Evolutionary conservation across 1,140 invertebrate genomes (phyloP).

Genomic region (Eubasilissa regina): DNA sequence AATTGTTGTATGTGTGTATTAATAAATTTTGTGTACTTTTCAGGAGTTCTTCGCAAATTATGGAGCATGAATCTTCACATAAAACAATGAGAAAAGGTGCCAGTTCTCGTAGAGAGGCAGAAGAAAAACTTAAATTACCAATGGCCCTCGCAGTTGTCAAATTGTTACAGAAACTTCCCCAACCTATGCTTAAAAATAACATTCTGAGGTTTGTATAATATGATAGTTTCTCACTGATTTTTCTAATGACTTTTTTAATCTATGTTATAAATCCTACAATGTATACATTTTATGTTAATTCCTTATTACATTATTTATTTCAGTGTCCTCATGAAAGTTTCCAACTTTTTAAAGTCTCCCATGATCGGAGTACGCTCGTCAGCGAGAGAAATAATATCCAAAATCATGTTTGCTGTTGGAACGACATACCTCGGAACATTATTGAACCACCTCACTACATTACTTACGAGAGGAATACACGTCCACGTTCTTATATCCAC

Average conservation of each 20-base stretch:
- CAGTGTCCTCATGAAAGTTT: slow-evolving; percentile 91
- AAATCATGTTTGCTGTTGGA: slow-evolving; percentile 90
- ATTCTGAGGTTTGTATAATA: slow-evolving; percentile 78
- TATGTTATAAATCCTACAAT: not conserved
- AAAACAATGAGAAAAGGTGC: slow-evolving; percentile 83
- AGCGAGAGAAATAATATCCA: slow-evolving; percentile 90
- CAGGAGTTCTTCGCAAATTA: slow-evolving; percentile 80
- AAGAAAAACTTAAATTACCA: slow-evolving; percentile 92
- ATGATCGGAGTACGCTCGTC: slow-evolving; percentile 89
- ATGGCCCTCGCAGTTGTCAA: slow-evolving; percentile 95
- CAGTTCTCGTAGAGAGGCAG: slow-evolving; percentile 82
- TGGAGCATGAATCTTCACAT: slow-evolving; percentile 84
- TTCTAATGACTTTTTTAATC: not conserved
- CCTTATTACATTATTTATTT: slow-evolving; percentile 62
- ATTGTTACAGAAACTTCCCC: slow-evolving; percentile 89
- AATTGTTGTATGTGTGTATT: slow-evolving; percentile 13
- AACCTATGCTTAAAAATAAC: slow-evolving; percentile 81
- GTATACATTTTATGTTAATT: not conserved
- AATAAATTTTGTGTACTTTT: slow-evolving; percentile 47
- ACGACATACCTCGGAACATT: slow-evolving; percentile 85
- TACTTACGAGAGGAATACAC: slow-evolving; percentile 92
- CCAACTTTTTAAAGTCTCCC: slow-evolving; percentile 90
- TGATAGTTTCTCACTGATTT: not conserved
- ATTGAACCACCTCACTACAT: slow-evolving; percentile 84
- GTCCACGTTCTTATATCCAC: slow-evolving; percentile 94